Percentiles rank a stretch among this genome's conserved stretches.
Conservation (phyloP, 1,140 invertebrate species). For the Notospermus geniculatus region DNA sequence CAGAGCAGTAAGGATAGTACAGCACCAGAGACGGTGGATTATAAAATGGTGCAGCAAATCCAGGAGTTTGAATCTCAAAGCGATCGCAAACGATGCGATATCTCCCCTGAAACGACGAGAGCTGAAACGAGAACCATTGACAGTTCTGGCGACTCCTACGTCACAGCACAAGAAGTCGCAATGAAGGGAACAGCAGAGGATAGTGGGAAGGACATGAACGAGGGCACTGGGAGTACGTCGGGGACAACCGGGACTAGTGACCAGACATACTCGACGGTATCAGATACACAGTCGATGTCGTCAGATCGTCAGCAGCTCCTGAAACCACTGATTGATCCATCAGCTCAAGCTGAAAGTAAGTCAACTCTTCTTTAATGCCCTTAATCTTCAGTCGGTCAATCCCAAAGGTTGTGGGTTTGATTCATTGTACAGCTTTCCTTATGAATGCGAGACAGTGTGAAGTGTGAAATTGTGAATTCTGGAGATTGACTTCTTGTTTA, state of each 20-base stretch:
- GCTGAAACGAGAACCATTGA: too few relatives aligned
- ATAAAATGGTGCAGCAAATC: conserved; percentile 55
- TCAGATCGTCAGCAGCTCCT: neutral
- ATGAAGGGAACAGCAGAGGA: conserved; percentile 43
- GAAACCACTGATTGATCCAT: neutral
- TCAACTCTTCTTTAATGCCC: neutral
- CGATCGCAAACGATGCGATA: too few relatives aligned
- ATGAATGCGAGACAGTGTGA: too few relatives aligned
- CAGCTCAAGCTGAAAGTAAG: conserved; percentile 8
- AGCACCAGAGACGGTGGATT: conserved; percentile 38
- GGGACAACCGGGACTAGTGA: neutral
- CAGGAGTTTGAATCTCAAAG: conserved; percentile 43
- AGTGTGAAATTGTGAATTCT: too few relatives aligned
- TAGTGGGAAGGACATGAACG: conserved; percentile 39
- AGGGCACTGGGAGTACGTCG: too few relatives aligned
- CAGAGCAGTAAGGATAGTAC: neutral
- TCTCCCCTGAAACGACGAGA: too few relatives aligned
- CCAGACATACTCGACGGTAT: conserved; percentile 3
- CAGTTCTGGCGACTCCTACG: too few relatives aligned
- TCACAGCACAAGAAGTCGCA: too few relatives aligned
- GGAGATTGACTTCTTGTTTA: too few relatives aligned
- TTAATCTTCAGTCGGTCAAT: neutral
- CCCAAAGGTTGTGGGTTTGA: too few relatives aligned
- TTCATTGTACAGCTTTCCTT: too few relatives aligned
- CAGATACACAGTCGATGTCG: neutral